phyloP scores from a whole-genome alignment of 1,140 invertebrate species.

The Drosophila melanogaster region DNA sequence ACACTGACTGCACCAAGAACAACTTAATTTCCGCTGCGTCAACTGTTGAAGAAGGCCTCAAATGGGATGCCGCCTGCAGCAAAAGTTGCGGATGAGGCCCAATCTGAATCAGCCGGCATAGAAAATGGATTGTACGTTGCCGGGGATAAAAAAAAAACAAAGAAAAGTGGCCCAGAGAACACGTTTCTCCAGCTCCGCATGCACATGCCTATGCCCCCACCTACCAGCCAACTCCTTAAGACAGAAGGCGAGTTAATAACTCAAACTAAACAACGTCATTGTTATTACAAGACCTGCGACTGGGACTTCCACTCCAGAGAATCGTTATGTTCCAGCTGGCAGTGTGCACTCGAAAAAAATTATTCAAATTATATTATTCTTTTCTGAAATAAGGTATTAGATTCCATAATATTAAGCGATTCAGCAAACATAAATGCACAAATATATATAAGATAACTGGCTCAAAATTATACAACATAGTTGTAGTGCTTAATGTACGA shows the following conservation, averaged over 20 bases:
- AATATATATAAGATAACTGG: too few relatives aligned
- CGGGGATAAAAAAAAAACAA: conserved; percentile 6
- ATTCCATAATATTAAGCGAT: too few relatives aligned
- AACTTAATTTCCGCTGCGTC: conserved; percentile 66
- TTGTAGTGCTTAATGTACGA: not conserved
- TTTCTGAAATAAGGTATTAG: too few relatives aligned
- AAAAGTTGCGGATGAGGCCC: conserved; percentile 11
- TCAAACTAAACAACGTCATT: conserved; percentile 80
- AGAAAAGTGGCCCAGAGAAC: conserved; percentile 41
- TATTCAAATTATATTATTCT: not conserved
- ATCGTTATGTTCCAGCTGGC: conserved; percentile 5
- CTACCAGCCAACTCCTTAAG: conserved; percentile 24
- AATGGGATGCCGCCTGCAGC: conserved; percentile 60
- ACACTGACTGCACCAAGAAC: conserved; percentile 47
- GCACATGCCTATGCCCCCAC: conserved; percentile 11
- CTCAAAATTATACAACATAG: not conserved
- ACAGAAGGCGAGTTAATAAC: conserved; percentile 73
- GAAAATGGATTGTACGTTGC: conserved; percentile 54
- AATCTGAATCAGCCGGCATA: conserved; percentile 35
- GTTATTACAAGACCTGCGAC: conserved; percentile 58
- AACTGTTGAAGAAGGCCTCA: conserved; percentile 53
- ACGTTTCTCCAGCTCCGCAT: conserved; percentile 16
- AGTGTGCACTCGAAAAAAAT: conserved; percentile 9
- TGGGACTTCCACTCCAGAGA: conserved; percentile 18
- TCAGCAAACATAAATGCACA: too few relatives aligned